A percentile compares a stretch with the other conserved stretches of the same genome.
Evolutionary conservation across 2,888 invertebrate species (phyloP).

Genomic region (Thyatira batis): DNA sequence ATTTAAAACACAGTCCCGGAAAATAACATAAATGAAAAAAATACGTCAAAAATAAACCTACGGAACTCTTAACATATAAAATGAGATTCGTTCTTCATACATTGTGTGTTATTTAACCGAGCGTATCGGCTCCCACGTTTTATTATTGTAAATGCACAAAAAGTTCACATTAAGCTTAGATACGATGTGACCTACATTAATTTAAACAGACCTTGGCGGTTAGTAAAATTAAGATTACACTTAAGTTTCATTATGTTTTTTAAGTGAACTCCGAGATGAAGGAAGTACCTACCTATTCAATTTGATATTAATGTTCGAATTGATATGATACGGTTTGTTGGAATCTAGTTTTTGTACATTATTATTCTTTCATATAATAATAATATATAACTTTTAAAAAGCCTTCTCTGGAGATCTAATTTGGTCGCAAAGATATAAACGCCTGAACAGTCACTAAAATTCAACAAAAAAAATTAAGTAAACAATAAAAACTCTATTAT

Average conservation of each 20-base stretch:
- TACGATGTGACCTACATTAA: constrained; percentile 51
- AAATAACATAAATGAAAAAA: neutral
- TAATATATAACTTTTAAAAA: too few species aligned
- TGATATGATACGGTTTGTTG: neutral
- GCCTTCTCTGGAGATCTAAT: too few species aligned
- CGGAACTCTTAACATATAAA: neutral
- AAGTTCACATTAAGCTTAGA: constrained; percentile 36
- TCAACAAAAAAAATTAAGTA: too few species aligned
- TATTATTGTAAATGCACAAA: constrained; percentile 39
- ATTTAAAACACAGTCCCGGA: too few species aligned
- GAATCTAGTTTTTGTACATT: neutral
- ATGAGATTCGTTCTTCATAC: neutral
- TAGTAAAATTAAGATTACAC: constrained; percentile 10
- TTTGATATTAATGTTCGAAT: neutral
- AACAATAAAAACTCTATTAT: too few species aligned
- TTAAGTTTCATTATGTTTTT: neutral
- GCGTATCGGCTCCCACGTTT: constrained; percentile 47
- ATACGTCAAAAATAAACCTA: neutral
- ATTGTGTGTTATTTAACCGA: constrained; percentile 16
- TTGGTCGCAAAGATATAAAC: too few species aligned
- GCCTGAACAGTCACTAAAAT: too few species aligned
- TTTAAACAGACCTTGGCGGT: constrained; percentile 39
- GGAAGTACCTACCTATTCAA: constrained; percentile 6
- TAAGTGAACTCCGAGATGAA: neutral
- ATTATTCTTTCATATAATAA: neutral